Percentiles rank a stretch among this genome's conserved stretches.
Conservation (phyloP, 1,140 invertebrate genomes). For the Procambarus virginalis region DNA sequence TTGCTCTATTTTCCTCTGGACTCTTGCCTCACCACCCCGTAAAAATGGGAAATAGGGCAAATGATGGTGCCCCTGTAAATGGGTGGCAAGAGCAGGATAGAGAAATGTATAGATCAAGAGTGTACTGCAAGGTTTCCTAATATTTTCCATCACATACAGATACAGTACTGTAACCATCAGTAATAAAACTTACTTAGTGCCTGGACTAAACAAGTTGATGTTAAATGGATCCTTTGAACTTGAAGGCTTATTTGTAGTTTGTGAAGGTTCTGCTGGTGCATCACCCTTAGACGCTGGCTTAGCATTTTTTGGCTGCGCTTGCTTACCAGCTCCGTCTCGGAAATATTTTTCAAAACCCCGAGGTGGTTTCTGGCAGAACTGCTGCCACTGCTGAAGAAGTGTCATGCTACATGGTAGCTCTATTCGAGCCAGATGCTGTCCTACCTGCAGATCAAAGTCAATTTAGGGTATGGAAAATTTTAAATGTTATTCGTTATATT, state of each 20-base stretch:
- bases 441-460: slow-evolving; percentile 10
- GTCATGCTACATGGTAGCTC: slow-evolving; percentile 3
- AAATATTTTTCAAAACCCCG: slow-evolving; percentile 67
- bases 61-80: too few relatives aligned
- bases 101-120: too few relatives aligned
- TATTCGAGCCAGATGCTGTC: slow-evolving; percentile 32
- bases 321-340: slow-evolving; percentile 26
- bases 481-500: too few relatives aligned
- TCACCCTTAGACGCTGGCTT: not conserved
- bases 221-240: slow-evolving; percentile 51
- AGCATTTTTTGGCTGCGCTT: not conserved
- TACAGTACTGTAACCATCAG: not conserved
- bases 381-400: slow-evolving; percentile 46
- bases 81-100: too few relatives aligned
- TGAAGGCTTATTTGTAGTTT: slow-evolving; percentile 8
- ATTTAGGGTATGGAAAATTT: too few relatives aligned
- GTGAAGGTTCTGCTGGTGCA: not conserved
- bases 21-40: too few relatives aligned
- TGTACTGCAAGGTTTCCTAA: too few relatives aligned
- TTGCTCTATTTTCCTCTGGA: too few relatives aligned
- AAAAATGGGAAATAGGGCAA: too few relatives aligned
- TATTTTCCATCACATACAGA: not conserved
- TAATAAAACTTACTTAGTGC: slow-evolving; percentile 47
- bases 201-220: slow-evolving; percentile 49
- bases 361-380: slow-evolving; percentile 56